Evolutionary conservation across 1,140 invertebrate species (phyloP).

Genomic region (Hypsibius dujardini): DNA sequence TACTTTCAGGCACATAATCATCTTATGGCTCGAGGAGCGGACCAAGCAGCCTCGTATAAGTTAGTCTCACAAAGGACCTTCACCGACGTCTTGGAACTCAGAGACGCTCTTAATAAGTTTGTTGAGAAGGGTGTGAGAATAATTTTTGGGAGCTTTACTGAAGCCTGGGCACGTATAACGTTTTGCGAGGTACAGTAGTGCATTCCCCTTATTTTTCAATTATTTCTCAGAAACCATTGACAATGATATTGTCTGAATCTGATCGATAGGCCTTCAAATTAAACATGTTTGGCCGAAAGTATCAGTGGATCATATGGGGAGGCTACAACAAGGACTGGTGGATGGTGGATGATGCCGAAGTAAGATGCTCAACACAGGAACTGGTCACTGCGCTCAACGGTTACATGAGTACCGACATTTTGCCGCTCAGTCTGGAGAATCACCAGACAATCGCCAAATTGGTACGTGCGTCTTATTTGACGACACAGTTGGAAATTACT

Average conservation of each 20-base stretch:
- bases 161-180: conserved; percentile 72
- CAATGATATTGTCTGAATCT: conserved; percentile 17
- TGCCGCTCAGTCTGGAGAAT: conserved; percentile 50
- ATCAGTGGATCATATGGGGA: conserved; percentile 90
- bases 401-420: conserved; percentile 66
- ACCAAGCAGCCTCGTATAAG: background rate
- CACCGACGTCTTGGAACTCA: background rate
- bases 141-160: conserved; percentile 88
- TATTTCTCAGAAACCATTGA: background rate
- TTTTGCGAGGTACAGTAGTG: conserved; percentile 61
- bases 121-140: conserved; percentile 67
- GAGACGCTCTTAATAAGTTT: background rate
- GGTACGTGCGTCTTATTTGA: conserved; percentile 42
- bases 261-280: conserved; percentile 39
- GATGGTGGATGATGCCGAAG: conserved; percentile 36
- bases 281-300: conserved; percentile 64
- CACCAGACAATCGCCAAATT: conserved; percentile 71
- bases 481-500: too few relatives aligned
- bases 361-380: conserved; percentile 50
- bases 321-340: conserved; percentile 62
- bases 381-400: conserved; percentile 65
- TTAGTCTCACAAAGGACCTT: background rate
- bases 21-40: background rate
- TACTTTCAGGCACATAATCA: conserved; percentile 11
- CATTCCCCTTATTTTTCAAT: conserved; percentile 22